Percentiles rank a stretch among this genome's conserved stretches.
phyloP scores from a whole-genome alignment of 2,113 vertebrate species.

The Climacteris rufus region DNA sequence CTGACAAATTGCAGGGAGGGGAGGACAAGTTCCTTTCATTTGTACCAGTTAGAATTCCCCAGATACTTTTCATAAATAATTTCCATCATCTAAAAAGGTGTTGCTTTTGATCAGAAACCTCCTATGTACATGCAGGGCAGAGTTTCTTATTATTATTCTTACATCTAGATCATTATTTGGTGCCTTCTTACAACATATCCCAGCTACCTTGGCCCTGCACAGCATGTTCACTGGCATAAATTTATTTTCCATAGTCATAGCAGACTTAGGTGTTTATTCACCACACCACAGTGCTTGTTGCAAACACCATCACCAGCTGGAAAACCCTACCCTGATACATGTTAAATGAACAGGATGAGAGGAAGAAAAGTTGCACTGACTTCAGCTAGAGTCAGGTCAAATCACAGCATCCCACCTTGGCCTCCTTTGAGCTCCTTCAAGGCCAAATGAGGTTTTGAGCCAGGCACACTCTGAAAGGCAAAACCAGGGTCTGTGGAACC shows the following conservation, averaged over 20 bases:
- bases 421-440: not conserved
- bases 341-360: not conserved
- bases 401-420: not conserved
- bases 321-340: not conserved
- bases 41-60: not conserved
- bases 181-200: not conserved
- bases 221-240: accelerated
- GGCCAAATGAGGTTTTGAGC: not conserved
- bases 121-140: not conserved
- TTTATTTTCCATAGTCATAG: not conserved
- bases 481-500: not conserved
- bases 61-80: not conserved
- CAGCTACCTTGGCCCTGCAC: not conserved
- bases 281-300: not conserved
- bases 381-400: not conserved
- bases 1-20: not conserved
- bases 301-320: not conserved
- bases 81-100: not conserved
- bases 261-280: not conserved
- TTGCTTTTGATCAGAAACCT: not conserved
- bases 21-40: not conserved
- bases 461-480: accelerated
- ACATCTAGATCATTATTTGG: accelerated
- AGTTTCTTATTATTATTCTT: not conserved
- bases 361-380: not conserved